Evolutionary conservation across 2,113 vertebrate genomes (phyloP).

Genomic region (Ciconia stormi): DNA sequence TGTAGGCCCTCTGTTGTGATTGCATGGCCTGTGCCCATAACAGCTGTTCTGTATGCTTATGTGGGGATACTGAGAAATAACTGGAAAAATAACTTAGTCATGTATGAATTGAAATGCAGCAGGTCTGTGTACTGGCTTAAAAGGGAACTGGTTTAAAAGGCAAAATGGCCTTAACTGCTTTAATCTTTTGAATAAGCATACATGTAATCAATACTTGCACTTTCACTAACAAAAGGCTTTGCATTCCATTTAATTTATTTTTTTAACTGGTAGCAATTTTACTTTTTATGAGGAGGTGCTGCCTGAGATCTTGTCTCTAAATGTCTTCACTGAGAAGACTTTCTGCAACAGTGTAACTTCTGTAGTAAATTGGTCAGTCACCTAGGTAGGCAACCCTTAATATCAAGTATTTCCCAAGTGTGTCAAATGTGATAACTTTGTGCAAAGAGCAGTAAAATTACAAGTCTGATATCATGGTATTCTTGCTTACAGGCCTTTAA

Average conservation of each 20-base stretch:
- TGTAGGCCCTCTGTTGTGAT: background rate
- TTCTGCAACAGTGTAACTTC: background rate
- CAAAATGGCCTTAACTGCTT: background rate
- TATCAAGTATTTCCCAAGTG: background rate
- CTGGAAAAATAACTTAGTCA: background rate
- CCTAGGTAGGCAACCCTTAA: background rate
- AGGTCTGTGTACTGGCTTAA: background rate
- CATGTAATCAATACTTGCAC: background rate
- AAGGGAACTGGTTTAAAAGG: background rate
- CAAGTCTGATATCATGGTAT: background rate
- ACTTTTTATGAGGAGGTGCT: background rate
- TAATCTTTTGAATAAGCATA: background rate
- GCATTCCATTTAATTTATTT: background rate
- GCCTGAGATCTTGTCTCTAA: background rate
- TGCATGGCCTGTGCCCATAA: background rate
- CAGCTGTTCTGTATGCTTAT: background rate
- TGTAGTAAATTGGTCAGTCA: background rate
- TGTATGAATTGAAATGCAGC: background rate
- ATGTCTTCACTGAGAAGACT: background rate
- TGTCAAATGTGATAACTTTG: background rate
- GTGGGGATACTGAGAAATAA: background rate
- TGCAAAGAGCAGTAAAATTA: background rate
- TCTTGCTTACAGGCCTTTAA: background rate
- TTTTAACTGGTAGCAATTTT: background rate
- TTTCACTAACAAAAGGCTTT: background rate